Evolutionary conservation across 23 tunicate genomes (phyloP).

Genomic region (Oikopleura vanhoeffeni): DNA sequence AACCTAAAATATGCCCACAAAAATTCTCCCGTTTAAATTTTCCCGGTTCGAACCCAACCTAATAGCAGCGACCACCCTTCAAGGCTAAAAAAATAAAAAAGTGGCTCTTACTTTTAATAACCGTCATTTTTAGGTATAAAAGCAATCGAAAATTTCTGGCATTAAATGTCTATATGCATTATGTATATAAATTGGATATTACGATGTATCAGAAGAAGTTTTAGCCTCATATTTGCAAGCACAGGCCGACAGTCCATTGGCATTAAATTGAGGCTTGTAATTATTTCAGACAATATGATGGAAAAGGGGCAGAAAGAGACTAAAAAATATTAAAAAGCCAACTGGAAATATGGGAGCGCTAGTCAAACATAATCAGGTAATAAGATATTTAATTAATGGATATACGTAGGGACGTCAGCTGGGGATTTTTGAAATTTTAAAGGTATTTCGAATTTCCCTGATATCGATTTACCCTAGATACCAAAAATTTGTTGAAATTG

Average conservation of each 20-base stretch:
- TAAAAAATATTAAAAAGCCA: slow-evolving; percentile 39
- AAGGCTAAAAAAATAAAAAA: too few relatives aligned
- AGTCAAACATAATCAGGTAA: slow-evolving; percentile 72
- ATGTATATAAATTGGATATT: slow-evolving; percentile 94
- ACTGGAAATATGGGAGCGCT: slow-evolving; percentile 23
- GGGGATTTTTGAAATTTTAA: too few relatives aligned
- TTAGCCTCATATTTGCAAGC: slow-evolving; percentile 67
- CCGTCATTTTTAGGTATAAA: slow-evolving; percentile 8
- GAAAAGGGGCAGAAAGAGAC: slow-evolving; percentile 81
- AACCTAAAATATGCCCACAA: too few relatives aligned
- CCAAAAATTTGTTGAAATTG: too few relatives aligned
- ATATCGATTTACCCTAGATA: too few relatives aligned
- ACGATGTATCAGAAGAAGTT: slow-evolving; percentile 97
- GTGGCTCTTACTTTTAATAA: too few relatives aligned
- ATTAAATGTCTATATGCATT: slow-evolving; percentile 76
- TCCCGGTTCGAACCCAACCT: too few relatives aligned
- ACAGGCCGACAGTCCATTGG: slow-evolving; percentile 77
- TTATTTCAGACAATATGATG: slow-evolving; percentile 76
- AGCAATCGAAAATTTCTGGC: slow-evolving; percentile 56
- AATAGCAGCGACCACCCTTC: too few relatives aligned
- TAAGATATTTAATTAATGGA: too few relatives aligned
- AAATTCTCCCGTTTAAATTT: too few relatives aligned
- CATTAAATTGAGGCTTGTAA: slow-evolving; percentile 90
- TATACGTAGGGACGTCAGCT: too few relatives aligned
- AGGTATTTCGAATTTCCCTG: too few relatives aligned